Percentiles rank a stretch among this genome's conserved stretches.
These are phyloP conservation scores for Macquaria australasica DNA, from an alignment of 2,113 vertebrate species.

Conservation along the genomic window DNA sequence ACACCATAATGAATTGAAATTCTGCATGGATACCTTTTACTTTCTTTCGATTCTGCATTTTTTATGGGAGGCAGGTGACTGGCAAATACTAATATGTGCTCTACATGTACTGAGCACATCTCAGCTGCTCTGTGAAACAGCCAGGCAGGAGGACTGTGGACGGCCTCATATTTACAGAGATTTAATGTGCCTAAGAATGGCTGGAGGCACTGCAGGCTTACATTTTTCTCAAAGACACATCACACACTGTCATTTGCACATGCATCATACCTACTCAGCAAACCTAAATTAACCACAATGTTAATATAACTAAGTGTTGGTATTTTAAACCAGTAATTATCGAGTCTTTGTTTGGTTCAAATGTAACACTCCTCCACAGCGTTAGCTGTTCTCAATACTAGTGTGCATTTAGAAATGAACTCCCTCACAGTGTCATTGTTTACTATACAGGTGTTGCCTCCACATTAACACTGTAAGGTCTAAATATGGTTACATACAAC, in stretches of 20 bases:
- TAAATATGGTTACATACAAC: not conserved
- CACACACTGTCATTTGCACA: not conserved
- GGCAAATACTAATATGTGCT: constrained; percentile 47
- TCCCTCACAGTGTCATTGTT: not conserved
- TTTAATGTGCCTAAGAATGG: constrained; percentile 52
- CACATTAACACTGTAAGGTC: not conserved
- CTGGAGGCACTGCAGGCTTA: constrained; percentile 28
- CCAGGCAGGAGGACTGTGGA: constrained; percentile 30
- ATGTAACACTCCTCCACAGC: not conserved
- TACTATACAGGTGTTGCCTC: not conserved
- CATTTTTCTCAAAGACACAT: constrained; percentile 23
- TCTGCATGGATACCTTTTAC: constrained; percentile 36
- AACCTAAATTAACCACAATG: constrained; percentile 2
- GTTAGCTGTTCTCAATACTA: not conserved
- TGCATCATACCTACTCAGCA: not conserved
- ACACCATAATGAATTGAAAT: constrained; percentile 48
- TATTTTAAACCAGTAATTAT: not conserved
- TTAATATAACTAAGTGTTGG: not conserved
- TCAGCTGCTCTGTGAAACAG: constrained; percentile 44
- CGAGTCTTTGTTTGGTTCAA: not conserved
- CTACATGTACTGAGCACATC: constrained; percentile 23
- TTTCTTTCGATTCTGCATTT: constrained; percentile 45
- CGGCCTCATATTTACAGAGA: constrained; percentile 31
- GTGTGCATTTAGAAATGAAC: not conserved
- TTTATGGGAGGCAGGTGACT: constrained; percentile 27